phyloP scores from a whole-genome alignment of 2,888 invertebrate species.

The Volucella inanis region DNA sequence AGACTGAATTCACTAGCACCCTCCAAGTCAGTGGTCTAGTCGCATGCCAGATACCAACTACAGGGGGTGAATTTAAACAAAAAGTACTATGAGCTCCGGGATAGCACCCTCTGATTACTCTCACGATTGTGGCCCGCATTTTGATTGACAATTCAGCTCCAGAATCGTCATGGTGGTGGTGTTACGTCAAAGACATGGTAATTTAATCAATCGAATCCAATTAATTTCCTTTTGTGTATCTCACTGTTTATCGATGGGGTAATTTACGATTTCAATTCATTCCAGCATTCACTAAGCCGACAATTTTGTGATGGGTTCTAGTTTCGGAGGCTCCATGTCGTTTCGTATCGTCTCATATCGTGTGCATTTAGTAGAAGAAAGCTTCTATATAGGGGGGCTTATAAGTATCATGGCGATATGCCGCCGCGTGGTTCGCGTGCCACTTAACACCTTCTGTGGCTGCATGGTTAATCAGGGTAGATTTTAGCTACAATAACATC shows the following conservation, averaged over 20 bases:
- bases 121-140: slow-evolving; percentile 19
- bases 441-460: background rate
- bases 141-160: background rate
- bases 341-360: background rate
- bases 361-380: background rate
- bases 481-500: slow-evolving; percentile 6
- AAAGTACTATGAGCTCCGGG: background rate
- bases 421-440: background rate
- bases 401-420: slow-evolving; percentile 23
- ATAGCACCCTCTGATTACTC: background rate
- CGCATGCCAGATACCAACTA: no score
- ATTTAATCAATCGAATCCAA: slow-evolving; percentile 60
- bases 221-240: slow-evolving; percentile 41
- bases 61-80: slow-evolving; percentile 3
- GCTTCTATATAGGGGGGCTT: background rate
- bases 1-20: slow-evolving; percentile 34
- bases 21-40: background rate
- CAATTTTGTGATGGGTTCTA: slow-evolving; percentile 1
- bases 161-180: background rate
- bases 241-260: slow-evolving; percentile 24
- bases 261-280: slow-evolving; percentile 30
- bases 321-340: background rate
- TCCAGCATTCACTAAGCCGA: background rate
- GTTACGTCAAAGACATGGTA: slow-evolving; percentile 28
- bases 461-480: background rate